A percentile compares a stretch with the other conserved stretches of the same genome.
Evolutionary conservation across 1,140 invertebrate species (phyloP).

Genomic region (Paraescarpia echinospica): DNA sequence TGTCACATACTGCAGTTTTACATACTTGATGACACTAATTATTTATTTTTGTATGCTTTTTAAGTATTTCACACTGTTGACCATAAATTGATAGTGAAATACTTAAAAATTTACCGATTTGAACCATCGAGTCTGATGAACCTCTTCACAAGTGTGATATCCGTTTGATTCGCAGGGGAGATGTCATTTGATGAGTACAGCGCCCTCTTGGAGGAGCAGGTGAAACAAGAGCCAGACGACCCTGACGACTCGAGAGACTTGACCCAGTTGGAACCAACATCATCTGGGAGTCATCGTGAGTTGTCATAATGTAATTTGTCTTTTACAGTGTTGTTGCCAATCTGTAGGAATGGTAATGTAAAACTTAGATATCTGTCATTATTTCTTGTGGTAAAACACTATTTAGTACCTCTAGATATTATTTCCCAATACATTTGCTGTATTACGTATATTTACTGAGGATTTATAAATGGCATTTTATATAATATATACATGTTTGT

Average conservation of each 20-base stretch:
- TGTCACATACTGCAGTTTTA: background rate
- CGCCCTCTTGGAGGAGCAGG: slow-evolving; percentile 11
- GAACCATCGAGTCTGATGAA: background rate
- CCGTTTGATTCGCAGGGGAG: slow-evolving; percentile 10
- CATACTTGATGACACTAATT: too few relatives aligned
- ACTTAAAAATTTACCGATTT: too few relatives aligned
- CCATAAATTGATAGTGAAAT: too few relatives aligned
- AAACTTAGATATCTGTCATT: background rate
- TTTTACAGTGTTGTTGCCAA: background rate
- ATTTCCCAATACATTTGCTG: background rate
- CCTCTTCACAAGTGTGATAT: background rate
- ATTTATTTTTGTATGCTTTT: too few relatives aligned
- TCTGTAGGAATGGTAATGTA: background rate
- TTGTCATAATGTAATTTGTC: background rate
- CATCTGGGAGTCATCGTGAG: background rate
- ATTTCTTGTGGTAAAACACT: background rate
- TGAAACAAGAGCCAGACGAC: background rate
- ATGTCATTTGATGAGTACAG: slow-evolving; percentile 19
- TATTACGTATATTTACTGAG: background rate
- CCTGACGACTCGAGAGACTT: background rate
- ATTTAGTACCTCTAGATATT: background rate
- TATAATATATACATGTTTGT: too few relatives aligned
- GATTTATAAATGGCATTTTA: too few relatives aligned
- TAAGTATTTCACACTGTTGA: too few relatives aligned
- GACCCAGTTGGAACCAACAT: background rate